Evolutionary conservation across 2,797 vertebrate species (phyloP).

Genomic region (Muscicapa comitata): DNA sequence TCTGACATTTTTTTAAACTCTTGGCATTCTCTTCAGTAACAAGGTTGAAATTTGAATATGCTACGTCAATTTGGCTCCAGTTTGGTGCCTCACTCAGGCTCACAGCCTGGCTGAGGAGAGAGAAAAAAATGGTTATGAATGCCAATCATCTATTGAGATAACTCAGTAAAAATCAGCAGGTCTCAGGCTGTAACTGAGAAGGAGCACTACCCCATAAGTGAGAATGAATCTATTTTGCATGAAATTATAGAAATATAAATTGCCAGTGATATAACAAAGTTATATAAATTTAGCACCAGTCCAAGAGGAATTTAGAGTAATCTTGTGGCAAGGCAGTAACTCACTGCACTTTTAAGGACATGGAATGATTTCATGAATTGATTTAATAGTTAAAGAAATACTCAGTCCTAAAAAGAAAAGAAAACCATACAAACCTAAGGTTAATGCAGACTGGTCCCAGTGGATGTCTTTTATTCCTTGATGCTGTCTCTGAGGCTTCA

Average conservation of each 20-base stretch:
- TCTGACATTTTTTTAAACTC: constrained; percentile 19
- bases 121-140: constrained; percentile 17
- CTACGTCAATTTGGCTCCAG: constrained; percentile 21
- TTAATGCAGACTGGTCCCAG: constrained; percentile 10
- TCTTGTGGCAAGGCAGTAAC: background rate
- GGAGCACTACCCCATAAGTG: background rate
- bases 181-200: constrained; percentile 41
- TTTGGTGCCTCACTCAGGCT: constrained; percentile 1
- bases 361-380: background rate
- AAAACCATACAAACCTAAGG: background rate
- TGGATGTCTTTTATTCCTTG: constrained; percentile 17
- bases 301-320: background rate
- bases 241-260: constrained; percentile 15
- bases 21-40: constrained; percentile 31
- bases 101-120: constrained; percentile 4
- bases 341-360: background rate
- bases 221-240: constrained; percentile 11
- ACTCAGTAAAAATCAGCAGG: constrained; percentile 9
- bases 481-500: constrained; percentile 17
- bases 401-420: background rate
- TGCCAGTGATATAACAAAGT: background rate
- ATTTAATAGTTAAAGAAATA: constrained; percentile 15
- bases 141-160: constrained; percentile 18
- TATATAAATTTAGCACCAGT: background rate
- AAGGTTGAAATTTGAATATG: constrained; percentile 36